phyloP scores from a whole-genome alignment of 2,113 vertebrate genomes.

The Brachypteracias leptosomus region DNA sequence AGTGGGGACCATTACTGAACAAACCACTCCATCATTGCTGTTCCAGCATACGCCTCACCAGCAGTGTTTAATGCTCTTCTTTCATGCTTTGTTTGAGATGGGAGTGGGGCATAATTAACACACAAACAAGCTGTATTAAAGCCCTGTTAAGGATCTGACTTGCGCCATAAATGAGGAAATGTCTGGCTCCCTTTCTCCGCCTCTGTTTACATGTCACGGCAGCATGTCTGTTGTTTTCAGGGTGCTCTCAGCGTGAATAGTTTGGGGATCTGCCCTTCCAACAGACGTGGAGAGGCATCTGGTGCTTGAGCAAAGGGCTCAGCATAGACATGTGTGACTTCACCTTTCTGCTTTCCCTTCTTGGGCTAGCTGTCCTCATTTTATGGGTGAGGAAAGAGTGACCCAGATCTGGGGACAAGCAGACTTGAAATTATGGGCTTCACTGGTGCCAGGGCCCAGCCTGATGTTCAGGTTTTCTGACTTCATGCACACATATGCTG shows the following conservation, averaged over 20 bases:
- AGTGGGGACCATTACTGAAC: constrained; percentile 62
- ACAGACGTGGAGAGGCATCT: not conserved
- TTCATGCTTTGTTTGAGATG: constrained; percentile 68
- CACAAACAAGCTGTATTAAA: constrained; percentile 60
- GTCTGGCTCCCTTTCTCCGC: not conserved
- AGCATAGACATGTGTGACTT: not conserved
- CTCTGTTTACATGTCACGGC: not conserved
- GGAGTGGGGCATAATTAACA: constrained; percentile 68
- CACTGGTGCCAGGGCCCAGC: not conserved
- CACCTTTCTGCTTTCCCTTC: not conserved
- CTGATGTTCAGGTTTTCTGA: not conserved
- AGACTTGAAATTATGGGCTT: not conserved
- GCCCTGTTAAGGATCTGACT: constrained; percentile 48
- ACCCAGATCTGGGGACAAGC: not conserved
- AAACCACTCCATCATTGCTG: constrained; percentile 63
- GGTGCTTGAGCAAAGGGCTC: not conserved
- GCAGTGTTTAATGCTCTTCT: constrained; percentile 61
- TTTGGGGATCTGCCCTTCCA: not conserved
- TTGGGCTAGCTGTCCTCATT: not conserved
- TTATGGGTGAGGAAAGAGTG: not conserved
- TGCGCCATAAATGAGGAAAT: constrained; percentile 30
- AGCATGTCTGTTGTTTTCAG: not conserved
- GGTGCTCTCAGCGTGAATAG: not conserved
- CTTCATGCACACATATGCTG: accelerated
- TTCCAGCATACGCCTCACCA: constrained; percentile 46